Percentiles rank a stretch among this genome's conserved stretches.
Conservation (phyloP, 2,888 invertebrate genomes). For the Phrixothrix hirtus region DNA sequence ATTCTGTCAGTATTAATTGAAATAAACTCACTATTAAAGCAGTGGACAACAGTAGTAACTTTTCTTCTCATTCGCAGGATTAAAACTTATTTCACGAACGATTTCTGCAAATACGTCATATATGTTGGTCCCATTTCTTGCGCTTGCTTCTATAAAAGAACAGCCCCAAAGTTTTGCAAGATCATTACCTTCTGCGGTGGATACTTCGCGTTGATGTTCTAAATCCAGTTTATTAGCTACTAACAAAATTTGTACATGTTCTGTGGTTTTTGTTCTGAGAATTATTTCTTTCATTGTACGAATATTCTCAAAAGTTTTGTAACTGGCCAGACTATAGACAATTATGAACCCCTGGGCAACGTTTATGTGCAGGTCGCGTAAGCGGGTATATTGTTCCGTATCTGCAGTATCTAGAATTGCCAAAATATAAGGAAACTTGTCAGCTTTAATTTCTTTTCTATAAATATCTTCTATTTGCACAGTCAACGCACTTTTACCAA, state of each 20-base stretch:
- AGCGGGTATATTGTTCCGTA: slow-evolving; percentile 99
- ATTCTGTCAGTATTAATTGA: slow-evolving; percentile 28
- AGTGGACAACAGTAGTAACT: slow-evolving; percentile 93
- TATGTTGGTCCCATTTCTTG: slow-evolving; percentile 97
- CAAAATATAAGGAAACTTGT: slow-evolving; percentile 97
- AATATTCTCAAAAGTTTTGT: slow-evolving; percentile 99
- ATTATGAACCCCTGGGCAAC: slow-evolving; percentile 98
- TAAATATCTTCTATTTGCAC: slow-evolving; percentile 99
- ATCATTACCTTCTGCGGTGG: slow-evolving; percentile 83
- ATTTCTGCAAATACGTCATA: slow-evolving; percentile 99
- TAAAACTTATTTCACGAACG: slow-evolving; percentile 99
- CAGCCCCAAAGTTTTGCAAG: slow-evolving; percentile 96
- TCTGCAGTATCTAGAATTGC: slow-evolving; percentile 99
- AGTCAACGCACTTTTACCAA: slow-evolving; percentile 99
- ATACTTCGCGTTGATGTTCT: slow-evolving; percentile 97
- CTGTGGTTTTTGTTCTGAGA: slow-evolving; percentile 95
- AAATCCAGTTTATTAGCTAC: slow-evolving; percentile 99
- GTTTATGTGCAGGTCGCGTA: slow-evolving; percentile 99
- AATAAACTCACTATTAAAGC: slow-evolving; percentile 69
- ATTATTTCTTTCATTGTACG: slow-evolving; percentile 98
- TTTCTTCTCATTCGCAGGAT: slow-evolving; percentile 91
- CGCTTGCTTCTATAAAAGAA: slow-evolving; percentile 98
- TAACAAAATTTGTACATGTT: slow-evolving; percentile 94
- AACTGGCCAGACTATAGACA: slow-evolving; percentile 97
- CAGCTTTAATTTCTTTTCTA: slow-evolving; percentile 99